Evolutionary conservation across 1,140 invertebrate species (phyloP).

Genomic region (Drosophila serrata): DNA sequence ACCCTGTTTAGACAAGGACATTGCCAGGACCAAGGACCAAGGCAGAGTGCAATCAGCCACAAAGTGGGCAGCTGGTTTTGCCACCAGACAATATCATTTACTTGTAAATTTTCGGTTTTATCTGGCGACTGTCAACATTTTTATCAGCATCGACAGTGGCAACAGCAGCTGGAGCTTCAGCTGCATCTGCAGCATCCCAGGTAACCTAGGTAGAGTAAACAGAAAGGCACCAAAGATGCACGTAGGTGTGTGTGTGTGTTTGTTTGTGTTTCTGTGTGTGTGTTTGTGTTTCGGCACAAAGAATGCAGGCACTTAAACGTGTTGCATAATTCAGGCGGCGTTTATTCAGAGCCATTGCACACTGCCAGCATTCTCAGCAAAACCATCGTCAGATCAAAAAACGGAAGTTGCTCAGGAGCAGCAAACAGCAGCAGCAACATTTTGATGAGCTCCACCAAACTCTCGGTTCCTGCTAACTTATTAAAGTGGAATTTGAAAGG

Average conservation of each 20-base stretch:
- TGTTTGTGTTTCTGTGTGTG: constrained; percentile 10
- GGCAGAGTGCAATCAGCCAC: constrained; percentile 45
- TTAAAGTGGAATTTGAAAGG: constrained; percentile 57
- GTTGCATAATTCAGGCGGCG: constrained; percentile 72
- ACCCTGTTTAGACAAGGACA: constrained; percentile 13
- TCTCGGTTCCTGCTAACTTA: constrained; percentile 57
- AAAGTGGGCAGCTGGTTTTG: constrained; percentile 45
- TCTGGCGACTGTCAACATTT: constrained; percentile 60
- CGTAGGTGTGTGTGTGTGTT: constrained; percentile 14
- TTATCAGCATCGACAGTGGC: constrained; percentile 49
- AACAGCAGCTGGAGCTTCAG: not conserved
- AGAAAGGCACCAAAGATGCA: constrained; percentile 43
- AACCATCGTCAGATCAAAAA: constrained; percentile 62
- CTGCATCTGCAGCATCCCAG: not conserved
- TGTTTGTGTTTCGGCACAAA: constrained; percentile 38
- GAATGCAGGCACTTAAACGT: constrained; percentile 75
- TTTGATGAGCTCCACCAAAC: constrained; percentile 51
- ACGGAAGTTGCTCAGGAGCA: constrained; percentile 60
- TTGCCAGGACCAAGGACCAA: not conserved
- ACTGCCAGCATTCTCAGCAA: constrained; percentile 37
- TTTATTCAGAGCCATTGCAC: constrained; percentile 75
- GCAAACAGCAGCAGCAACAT: constrained; percentile 17
- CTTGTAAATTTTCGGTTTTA: constrained; percentile 58
- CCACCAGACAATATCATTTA: constrained; percentile 58
- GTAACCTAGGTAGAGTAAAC: constrained; percentile 36